Percentiles rank a stretch among this genome's conserved stretches.
Conservation (phyloP, 2,797 vertebrate genomes). For the Hoplostethus atlanticus region DNA sequence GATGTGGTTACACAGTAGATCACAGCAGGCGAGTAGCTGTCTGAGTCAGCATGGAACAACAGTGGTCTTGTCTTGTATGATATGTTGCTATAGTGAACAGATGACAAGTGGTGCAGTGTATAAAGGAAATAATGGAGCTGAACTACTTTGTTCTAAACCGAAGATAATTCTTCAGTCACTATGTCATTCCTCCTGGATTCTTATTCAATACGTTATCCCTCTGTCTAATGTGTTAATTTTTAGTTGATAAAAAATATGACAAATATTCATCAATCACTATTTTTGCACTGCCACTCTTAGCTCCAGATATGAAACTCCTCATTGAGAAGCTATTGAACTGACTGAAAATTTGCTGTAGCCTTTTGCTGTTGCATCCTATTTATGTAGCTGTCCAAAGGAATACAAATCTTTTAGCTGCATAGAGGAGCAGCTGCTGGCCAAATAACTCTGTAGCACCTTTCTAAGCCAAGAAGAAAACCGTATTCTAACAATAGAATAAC, state of each 20-base stretch:
- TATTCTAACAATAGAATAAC: slow-evolving; percentile 14
- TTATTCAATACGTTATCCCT: neutral
- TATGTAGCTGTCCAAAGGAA: slow-evolving; percentile 61
- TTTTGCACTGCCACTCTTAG: slow-evolving; percentile 13
- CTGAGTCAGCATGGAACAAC: slow-evolving; percentile 55
- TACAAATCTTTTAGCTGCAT: slow-evolving; percentile 41
- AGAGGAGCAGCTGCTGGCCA: slow-evolving; percentile 32
- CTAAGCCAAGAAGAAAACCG: neutral
- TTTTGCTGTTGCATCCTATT: slow-evolving; percentile 59
- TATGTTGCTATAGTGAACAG: slow-evolving; percentile 33
- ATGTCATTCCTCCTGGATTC: neutral
- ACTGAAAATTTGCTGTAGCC: slow-evolving; percentile 21
- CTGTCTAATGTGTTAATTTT: neutral
- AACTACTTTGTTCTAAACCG: slow-evolving; percentile 34
- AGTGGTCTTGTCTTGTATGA: slow-evolving; percentile 36
- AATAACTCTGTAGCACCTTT: slow-evolving; percentile 35
- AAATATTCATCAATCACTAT: neutral
- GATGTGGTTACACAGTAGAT: slow-evolving; percentile 70
- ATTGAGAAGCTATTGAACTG: neutral
- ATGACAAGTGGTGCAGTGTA: slow-evolving; percentile 24
- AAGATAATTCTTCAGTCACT: slow-evolving; percentile 26
- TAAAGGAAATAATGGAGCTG: slow-evolving; percentile 32
- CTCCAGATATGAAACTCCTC: slow-evolving; percentile 60
- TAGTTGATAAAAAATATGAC: neutral
- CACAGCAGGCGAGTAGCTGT: slow-evolving; percentile 35